Evolutionary conservation across 1,140 invertebrate genomes (phyloP).

Genomic region (Pygmarrhopalites habei): DNA sequence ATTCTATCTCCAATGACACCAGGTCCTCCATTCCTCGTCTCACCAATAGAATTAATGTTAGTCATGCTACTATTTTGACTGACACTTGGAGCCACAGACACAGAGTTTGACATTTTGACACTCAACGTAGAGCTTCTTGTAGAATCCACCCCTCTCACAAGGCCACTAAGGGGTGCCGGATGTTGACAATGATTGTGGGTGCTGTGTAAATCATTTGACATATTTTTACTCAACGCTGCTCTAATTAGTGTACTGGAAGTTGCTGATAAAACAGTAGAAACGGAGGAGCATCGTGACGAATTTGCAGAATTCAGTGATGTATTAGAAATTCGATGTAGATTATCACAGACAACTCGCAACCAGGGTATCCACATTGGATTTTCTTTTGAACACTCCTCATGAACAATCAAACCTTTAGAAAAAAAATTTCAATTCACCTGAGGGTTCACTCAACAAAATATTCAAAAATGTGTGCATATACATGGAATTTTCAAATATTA

Average conservation of each 20-base stretch:
- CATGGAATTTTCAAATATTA: too few species aligned
- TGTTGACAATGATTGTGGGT: constrained; percentile 25
- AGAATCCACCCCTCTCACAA: constrained; percentile 15
- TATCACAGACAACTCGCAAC: constrained; percentile 39
- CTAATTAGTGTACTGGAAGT: constrained; percentile 34
- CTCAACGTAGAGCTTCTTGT: constrained; percentile 28
- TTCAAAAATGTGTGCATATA: too few species aligned
- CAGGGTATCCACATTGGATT: constrained; percentile 37
- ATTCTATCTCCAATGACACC: constrained; percentile 25
- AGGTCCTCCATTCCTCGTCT: neutral
- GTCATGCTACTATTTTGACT: constrained; percentile 38
- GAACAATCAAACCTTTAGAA: constrained; percentile 26
- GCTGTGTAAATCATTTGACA: constrained; percentile 18
- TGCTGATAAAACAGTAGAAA: constrained; percentile 35
- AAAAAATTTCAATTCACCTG: too few species aligned
- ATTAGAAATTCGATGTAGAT: constrained; percentile 35
- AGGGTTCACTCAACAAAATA: too few species aligned
- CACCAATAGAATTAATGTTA: constrained; percentile 30
- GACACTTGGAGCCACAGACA: constrained; percentile 7
- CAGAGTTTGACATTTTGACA: constrained; percentile 26
- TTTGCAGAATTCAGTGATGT: constrained; percentile 13
- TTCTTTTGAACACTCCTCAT: constrained; percentile 16
- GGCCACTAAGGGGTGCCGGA: neutral
- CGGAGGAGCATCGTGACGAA: constrained; percentile 37
- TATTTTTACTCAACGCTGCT: constrained; percentile 32